Conservation (phyloP, 2,113 vertebrate species). For the Microcebus griseorufus region DNA sequence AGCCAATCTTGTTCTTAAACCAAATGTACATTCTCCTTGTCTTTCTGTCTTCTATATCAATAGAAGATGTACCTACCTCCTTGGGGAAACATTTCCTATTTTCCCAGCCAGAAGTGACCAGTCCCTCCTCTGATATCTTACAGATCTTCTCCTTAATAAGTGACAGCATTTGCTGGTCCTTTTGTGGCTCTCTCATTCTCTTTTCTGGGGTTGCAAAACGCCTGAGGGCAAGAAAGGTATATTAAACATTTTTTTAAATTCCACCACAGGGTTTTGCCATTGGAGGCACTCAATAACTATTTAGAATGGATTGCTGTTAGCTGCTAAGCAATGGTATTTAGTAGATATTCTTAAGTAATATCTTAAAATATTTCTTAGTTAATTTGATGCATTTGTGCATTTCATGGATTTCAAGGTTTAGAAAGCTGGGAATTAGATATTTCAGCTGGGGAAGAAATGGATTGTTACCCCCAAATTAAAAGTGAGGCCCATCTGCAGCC, state of each 20-base stretch:
- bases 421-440: not conserved
- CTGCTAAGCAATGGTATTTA: not conserved
- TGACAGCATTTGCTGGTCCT: not conserved
- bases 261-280: not conserved
- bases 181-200: not conserved
- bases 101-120: not conserved
- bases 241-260: not conserved
- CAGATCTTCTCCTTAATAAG: not conserved
- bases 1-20: not conserved
- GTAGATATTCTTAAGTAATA: not conserved
- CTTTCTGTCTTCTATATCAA: not conserved
- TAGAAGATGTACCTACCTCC: not conserved
- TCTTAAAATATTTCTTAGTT: conserved; percentile 1
- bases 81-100: not conserved
- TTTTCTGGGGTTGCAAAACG: not conserved
- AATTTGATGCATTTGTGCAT: not conserved
- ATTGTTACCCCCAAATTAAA: not conserved
- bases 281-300: not conserved
- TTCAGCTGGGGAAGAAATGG: not conserved
- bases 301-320: not conserved
- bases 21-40: not conserved
- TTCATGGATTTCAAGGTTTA: not conserved
- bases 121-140: not conserved
- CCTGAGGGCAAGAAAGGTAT: not conserved
- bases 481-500: not conserved